Evolutionary conservation across 2,888 invertebrate genomes (phyloP).

Genomic region (Lottia gigantea): DNA sequence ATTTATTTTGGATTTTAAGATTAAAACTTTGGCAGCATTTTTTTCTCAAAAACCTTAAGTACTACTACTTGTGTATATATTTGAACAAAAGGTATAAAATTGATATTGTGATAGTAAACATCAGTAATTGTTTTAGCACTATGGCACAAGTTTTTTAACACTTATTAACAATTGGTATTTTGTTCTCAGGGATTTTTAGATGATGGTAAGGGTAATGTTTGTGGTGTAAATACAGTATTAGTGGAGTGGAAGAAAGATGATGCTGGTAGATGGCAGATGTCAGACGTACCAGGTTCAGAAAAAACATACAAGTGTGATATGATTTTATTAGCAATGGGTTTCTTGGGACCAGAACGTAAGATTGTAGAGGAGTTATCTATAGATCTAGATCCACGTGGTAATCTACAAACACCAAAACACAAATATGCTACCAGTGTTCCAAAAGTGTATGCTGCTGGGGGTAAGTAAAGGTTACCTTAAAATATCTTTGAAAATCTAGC

Average conservation of each 20-base stretch:
- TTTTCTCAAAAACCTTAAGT: too few relatives aligned
- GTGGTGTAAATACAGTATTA: slow-evolving; percentile 87
- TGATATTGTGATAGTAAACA: too few relatives aligned
- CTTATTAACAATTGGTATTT: too few relatives aligned
- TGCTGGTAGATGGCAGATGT: slow-evolving; percentile 91
- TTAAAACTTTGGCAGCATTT: too few relatives aligned
- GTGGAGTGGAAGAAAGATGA: slow-evolving; percentile 95
- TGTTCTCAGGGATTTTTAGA: slow-evolving; percentile 82
- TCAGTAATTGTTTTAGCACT: too few relatives aligned
- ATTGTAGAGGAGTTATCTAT: slow-evolving; percentile 83
- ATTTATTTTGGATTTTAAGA: too few relatives aligned
- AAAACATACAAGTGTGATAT: slow-evolving; percentile 86
- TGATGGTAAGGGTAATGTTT: slow-evolving; percentile 89
- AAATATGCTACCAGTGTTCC: slow-evolving; percentile 83
- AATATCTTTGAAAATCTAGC: not conserved
- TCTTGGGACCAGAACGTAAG: slow-evolving; percentile 92
- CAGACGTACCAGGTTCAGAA: slow-evolving; percentile 78
- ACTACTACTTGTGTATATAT: too few relatives aligned
- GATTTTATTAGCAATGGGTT: slow-evolving; percentile 97
- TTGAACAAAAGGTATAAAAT: too few relatives aligned
- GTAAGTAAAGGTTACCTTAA: slow-evolving; percentile 64
- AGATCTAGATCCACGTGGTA: slow-evolving; percentile 90
- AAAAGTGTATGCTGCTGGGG: slow-evolving; percentile 95
- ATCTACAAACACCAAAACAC: slow-evolving; percentile 82
- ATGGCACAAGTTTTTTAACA: too few relatives aligned